A percentile compares a stretch with the other conserved stretches of the same genome.
Conservation (phyloP, 2,888 invertebrate species). For the Cerastis rubricosa region DNA sequence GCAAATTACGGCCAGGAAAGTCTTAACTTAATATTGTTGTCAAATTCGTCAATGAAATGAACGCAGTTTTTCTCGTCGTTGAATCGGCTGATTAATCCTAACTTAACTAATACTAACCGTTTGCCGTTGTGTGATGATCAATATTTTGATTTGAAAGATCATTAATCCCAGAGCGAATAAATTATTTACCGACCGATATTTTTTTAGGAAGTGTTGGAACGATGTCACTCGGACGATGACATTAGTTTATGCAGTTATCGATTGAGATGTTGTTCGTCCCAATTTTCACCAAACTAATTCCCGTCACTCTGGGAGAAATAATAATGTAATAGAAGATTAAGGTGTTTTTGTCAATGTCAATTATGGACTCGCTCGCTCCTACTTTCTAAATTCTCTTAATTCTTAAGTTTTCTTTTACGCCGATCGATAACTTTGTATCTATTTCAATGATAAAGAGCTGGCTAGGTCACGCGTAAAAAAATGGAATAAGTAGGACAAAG, state of each 20-base stretch:
- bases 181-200: not conserved
- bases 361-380: not conserved
- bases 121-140: not conserved
- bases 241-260: too few relatives aligned
- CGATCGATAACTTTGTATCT: not conserved
- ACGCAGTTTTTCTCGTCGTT: not conserved
- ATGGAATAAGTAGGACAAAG: not conserved
- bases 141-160: not conserved
- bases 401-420: not conserved
- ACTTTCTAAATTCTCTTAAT: too few relatives aligned
- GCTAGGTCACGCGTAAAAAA: not conserved
- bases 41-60: not conserved
- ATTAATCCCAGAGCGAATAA: not conserved
- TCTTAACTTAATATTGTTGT: not conserved
- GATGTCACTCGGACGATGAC: not conserved
- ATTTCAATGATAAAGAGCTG: not conserved
- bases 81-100: too few relatives aligned
- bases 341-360: not conserved
- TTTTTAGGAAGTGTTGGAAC: not conserved
- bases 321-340: not conserved
- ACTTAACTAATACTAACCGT: too few relatives aligned
- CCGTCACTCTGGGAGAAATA: not conserved
- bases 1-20: not conserved
- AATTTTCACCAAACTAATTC: too few relatives aligned
- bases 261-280: too few relatives aligned